Base-by-base conservation (phyloP, 1,140 invertebrate genomes). In the Diorhabda elongata region DNA sequence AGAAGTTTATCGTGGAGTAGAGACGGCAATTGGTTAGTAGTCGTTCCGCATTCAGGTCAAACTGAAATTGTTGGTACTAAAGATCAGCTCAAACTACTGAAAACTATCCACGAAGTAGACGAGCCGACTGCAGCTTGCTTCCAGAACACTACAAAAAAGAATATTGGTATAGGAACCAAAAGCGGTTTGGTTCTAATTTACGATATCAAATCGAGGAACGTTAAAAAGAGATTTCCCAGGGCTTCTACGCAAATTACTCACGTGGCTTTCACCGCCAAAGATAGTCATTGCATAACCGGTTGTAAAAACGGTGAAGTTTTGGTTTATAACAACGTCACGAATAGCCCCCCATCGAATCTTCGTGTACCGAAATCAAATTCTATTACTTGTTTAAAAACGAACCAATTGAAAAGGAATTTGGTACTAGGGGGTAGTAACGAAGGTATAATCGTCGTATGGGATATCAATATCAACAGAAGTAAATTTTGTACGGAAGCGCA, bases 381-480 rank as follows among this genome's bases (percentile, higher is more conserved):
- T 2, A 62, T 80, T 8, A 76, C 71, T 45, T 70, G 73, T 7
- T 42, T 81, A 7, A 66, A 72, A 71, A 75, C 73, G n/a, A 79
- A 80, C 70, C 67, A 62, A 2, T 67, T 66, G 5, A 78, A 77
- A 69, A 72, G 76, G 42, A 75, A 77, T 70, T 69, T 76, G 5
- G 47, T 81, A 2, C 69, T 70, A 4, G 74, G 71, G 42, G 77
- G 78, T 5, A 79, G 79, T 63, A 76, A 76, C 58, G 79, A 81
- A 71, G 79, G 80, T 3, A 69, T 77, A 6, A 76, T 81, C 5
- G 75, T 67, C 9, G 73, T 78, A 56, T 81, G 79, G 78, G 80
- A 81, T 70, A 77, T 74, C 8, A 78, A 81, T 44, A 69, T 72
- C 3, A 75, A 74, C 56, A 76, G 76, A 69, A 58, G 68, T 2